Evolutionary conservation across 1,140 invertebrate species (phyloP).

Genomic region (Philopotamus ludificatus): DNA sequence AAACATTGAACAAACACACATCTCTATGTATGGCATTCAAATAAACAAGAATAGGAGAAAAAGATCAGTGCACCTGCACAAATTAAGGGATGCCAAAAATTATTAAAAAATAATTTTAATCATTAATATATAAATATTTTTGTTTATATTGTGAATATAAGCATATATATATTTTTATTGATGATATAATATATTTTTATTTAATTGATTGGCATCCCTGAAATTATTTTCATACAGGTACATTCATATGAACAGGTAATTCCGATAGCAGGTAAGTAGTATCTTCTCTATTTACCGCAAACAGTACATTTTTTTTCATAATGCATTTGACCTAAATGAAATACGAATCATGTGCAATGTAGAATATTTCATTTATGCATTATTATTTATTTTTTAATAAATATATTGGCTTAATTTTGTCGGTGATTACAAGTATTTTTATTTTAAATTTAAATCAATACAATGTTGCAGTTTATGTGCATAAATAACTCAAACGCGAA

Average conservation of each 20-base stretch:
- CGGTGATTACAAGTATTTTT: too few species aligned
- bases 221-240: background rate
- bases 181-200: too few species aligned
- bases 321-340: slow-evolving; percentile 8
- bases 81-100: slow-evolving; percentile 1
- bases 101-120: background rate
- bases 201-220: slow-evolving; percentile 6
- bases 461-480: too few species aligned
- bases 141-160: too few species aligned
- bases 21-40: slow-evolving; percentile 31
- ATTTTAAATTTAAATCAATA: too few species aligned
- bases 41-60: slow-evolving; percentile 24
- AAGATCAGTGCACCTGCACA: slow-evolving; percentile 28
- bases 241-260: slow-evolving; percentile 19
- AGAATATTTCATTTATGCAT: too few species aligned
- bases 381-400: too few species aligned
- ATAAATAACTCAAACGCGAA: too few species aligned
- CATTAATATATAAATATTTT: background rate
- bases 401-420: too few species aligned
- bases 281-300: slow-evolving; percentile 18
- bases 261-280: slow-evolving; percentile 10
- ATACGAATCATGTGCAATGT: too few species aligned
- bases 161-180: too few species aligned
- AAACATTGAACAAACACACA: slow-evolving; percentile 29
- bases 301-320: slow-evolving; percentile 13